phyloP scores from a whole-genome alignment of 1,140 invertebrate genomes.

The Asobara japonica region DNA sequence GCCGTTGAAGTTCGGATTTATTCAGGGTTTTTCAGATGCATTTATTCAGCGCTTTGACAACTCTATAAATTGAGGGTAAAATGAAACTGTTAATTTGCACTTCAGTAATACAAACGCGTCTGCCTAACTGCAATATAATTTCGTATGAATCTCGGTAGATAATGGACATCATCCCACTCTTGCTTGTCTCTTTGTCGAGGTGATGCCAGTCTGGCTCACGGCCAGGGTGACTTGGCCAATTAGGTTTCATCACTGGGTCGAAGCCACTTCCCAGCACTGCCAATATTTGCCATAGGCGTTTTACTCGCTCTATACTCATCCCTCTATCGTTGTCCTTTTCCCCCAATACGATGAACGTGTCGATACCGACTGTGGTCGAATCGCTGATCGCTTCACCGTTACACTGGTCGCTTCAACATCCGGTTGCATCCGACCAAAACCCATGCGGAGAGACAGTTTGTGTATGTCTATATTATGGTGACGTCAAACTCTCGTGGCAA shows the following conservation, averaged over 20 bases:
- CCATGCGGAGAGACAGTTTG: background rate
- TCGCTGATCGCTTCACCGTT: slow-evolving; percentile 6
- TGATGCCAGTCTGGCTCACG: slow-evolving; percentile 47
- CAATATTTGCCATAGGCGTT: slow-evolving; percentile 65
- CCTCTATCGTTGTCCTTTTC: background rate
- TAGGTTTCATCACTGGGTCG: slow-evolving; percentile 63
- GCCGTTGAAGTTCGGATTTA: background rate
- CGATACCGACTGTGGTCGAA: slow-evolving; percentile 8
- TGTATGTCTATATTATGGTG: background rate
- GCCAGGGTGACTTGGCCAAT: slow-evolving; percentile 66
- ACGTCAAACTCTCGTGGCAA: background rate
- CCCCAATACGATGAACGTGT: background rate
- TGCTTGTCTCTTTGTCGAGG: background rate
- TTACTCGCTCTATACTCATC: background rate
- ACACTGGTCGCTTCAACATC: slow-evolving; percentile 12
- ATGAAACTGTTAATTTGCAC: background rate
- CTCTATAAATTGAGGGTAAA: background rate
- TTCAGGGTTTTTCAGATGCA: too few species aligned
- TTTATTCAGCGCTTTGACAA: too few species aligned
- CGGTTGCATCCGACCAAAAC: slow-evolving; percentile 17
- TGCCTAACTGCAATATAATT: background rate
- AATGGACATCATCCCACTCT: background rate
- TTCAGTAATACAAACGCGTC: background rate
- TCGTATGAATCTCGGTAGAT: background rate
- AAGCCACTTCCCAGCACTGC: slow-evolving; percentile 56